Percentiles rank a stretch among this genome's conserved stretches.
phyloP scores from a whole-genome alignment of 2,113 vertebrate species.

The Piaya cayana region DNA sequence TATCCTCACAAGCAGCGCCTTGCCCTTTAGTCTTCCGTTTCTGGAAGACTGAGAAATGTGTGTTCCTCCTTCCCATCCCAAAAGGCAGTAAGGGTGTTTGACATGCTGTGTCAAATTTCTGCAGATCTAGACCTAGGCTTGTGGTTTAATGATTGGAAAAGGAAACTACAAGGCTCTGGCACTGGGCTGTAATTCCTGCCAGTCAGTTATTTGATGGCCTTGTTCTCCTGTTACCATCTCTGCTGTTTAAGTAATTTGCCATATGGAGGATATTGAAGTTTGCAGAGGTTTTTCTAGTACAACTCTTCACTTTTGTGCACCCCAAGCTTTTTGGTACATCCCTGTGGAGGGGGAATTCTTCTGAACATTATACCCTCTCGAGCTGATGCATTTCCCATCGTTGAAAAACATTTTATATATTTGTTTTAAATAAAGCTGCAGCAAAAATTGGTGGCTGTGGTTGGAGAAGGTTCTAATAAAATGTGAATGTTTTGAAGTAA shows the following conservation, averaged over 20 bases:
- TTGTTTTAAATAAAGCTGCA: not conserved
- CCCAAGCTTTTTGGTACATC: not conserved
- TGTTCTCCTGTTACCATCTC: not conserved
- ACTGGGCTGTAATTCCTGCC: not conserved
- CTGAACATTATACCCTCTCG: rapidly evolving
- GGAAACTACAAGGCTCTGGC: not conserved
- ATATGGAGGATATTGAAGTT: not conserved
- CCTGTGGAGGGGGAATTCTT: not conserved
- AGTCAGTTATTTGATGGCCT: not conserved
- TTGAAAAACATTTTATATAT: not conserved
- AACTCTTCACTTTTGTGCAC: not conserved
- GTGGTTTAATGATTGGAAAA: not conserved
- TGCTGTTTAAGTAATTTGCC: not conserved
- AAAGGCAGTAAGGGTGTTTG: not conserved
- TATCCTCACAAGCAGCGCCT: not conserved
- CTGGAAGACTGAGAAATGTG: not conserved
- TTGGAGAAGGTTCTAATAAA: not conserved
- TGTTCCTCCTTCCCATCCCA: not conserved
- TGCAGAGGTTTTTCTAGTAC: not conserved
- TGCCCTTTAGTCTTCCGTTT: not conserved
- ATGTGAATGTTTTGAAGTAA: not conserved
- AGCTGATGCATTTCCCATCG: not conserved
- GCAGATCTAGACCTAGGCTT: not conserved
- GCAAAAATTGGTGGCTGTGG: not conserved
- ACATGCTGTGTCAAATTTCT: not conserved